These are phyloP conservation scores for Ahaetulla prasina DNA, from an alignment of 2,113 vertebrate genomes.

Conservation along the genomic window DNA sequence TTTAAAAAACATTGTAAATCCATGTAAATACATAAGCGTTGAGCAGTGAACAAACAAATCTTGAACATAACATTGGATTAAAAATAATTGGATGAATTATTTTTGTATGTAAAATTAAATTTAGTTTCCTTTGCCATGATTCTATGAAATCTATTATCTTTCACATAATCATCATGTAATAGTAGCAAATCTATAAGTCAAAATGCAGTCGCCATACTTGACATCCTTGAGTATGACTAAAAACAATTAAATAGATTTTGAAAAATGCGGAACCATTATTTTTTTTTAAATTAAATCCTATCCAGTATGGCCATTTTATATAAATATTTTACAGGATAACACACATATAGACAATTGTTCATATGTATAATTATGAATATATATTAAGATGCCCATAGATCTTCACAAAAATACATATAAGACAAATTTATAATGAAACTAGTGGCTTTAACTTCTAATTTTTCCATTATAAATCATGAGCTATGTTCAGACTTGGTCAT, in stretches of 20 bases:
- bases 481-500: neutral
- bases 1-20: neutral
- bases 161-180: neutral
- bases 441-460: neutral
- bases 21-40: slow-evolving; percentile 41
- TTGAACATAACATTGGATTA: slow-evolving; percentile 43
- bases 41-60: slow-evolving; percentile 66
- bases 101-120: slow-evolving; percentile 57
- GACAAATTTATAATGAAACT: slow-evolving; percentile 16
- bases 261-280: neutral
- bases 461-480: neutral
- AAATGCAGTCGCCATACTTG: neutral
- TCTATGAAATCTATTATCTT: slow-evolving; percentile 72
- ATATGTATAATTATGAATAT: neutral
- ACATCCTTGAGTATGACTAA: neutral
- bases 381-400: neutral
- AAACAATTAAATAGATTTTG: slow-evolving; percentile 10
- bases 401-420: neutral
- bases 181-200: slow-evolving; percentile 4
- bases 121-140: slow-evolving; percentile 62
- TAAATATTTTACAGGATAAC: neutral
- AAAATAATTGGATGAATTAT: slow-evolving; percentile 36
- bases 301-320: neutral
- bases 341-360: neutral
- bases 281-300: neutral